These are phyloP conservation scores for Lithophane ornitopus DNA, from an alignment of 2,888 invertebrate species.

Conservation along the genomic window DNA sequence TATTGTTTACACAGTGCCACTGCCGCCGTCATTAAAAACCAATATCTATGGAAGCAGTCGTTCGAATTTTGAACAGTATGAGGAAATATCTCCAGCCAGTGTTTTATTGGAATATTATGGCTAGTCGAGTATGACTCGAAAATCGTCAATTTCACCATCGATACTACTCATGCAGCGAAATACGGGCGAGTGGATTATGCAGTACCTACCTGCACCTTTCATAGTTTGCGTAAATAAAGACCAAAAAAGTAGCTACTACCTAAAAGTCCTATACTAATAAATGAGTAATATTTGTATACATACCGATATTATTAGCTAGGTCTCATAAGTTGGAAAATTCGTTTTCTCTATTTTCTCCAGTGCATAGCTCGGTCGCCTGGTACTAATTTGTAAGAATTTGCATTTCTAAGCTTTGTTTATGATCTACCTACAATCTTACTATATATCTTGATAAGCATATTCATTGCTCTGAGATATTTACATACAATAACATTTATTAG, in stretches of 20 bases:
- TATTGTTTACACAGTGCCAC: slow-evolving; percentile 35
- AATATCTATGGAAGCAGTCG: slow-evolving; percentile 36
- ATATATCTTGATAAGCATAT: neutral
- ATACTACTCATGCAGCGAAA: neutral
- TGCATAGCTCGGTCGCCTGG: no score
- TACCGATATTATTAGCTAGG: no score
- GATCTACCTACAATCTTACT: neutral
- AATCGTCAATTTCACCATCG: slow-evolving; percentile 19
- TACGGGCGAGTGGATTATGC: neutral
- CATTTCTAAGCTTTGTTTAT: neutral
- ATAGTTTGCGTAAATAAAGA: neutral
- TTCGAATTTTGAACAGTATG: slow-evolving; percentile 40
- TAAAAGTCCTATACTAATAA: neutral
- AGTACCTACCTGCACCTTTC: no score
- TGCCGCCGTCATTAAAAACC: slow-evolving; percentile 18
- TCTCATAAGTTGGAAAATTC: no score
- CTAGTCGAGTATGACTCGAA: slow-evolving; percentile 17
- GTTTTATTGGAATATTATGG: slow-evolving; percentile 50
- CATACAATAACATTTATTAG: neutral
- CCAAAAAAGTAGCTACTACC: neutral
- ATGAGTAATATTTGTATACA: no score
- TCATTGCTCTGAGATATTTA: neutral
- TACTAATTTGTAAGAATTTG: no score
- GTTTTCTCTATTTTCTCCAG: no score
- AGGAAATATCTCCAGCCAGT: slow-evolving; percentile 29